Percentiles rank a stretch among this genome's conserved stretches.
Evolutionary conservation across 2,113 vertebrate species (phyloP).

Genomic region (Psophia crepitans): DNA sequence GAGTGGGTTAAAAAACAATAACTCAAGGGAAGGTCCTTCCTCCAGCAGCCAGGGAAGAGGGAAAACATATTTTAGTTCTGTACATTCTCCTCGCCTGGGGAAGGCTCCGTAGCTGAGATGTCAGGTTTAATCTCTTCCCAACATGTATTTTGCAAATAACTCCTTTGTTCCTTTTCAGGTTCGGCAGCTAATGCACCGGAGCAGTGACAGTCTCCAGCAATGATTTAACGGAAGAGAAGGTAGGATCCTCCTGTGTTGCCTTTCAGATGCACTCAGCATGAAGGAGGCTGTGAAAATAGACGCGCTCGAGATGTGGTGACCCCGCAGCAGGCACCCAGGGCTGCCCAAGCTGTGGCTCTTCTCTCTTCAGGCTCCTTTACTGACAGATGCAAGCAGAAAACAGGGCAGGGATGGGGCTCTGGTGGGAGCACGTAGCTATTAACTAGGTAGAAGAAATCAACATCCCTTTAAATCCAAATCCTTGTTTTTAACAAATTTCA

Average conservation of each 20-base stretch:
- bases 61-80: not conserved
- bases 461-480: not conserved
- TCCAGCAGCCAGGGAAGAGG: not conserved
- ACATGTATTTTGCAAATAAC: slow-evolving; percentile 7
- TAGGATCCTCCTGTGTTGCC: not conserved
- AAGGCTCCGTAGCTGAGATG: not conserved
- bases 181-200: not conserved
- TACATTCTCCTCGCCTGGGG: not conserved
- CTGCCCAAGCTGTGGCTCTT: not conserved
- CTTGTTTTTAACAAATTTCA: not conserved
- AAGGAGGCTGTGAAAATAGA: not conserved
- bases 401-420: not conserved
- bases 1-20: not conserved
- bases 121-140: slow-evolving; percentile 40
- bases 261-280: not conserved
- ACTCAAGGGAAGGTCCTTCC: not conserved
- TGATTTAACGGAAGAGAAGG: not conserved
- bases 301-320: rapidly evolving
- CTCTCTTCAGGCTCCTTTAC: not conserved
- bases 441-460: not conserved
- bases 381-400: not conserved
- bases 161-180: not conserved
- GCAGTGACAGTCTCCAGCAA: not conserved
- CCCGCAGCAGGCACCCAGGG: not conserved
- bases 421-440: not conserved